Evolutionary conservation across 1,140 invertebrate genomes (phyloP), one percentile per base, ranked within the genome.

Genomic region (Procambarus clarkii): DNA sequence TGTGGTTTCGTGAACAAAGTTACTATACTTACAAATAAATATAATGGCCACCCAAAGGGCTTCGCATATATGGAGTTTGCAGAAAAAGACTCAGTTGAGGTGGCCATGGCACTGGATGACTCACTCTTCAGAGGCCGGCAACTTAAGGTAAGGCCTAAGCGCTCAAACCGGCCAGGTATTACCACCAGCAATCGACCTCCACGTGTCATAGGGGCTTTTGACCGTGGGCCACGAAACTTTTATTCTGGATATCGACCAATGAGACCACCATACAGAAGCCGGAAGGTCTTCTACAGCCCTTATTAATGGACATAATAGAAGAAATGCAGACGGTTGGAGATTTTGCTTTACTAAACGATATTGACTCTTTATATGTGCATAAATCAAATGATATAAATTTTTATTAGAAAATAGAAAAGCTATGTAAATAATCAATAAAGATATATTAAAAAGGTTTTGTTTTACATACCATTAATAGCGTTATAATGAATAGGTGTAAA

Each of bases 41-140:
- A 97, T 95, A 98, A 98, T 95, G 98, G 99, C 0, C 98, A 99
- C 95, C 99, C 99, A 0, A 99, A 99, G 93, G 96, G 96, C 24
- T 99, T 99, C 96, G 99, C 99, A 0, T 99, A 99, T 94, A 98
- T 99, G 94, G 99, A 99, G 95, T 99, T 99, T 96, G 97, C 97
- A 24, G 98, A 99, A 93, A 97, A 98, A 95, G 99, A 99, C 94
- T 98, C 98, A 93, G 98, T 99, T 77, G 97, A 98, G 94, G 99
- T 98, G 86, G 98, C 99, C 18, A 97, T 99, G 96, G 98, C 98
- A 77, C 97, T 99, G 96, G 98, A 99, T 94, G 99, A 99, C 93
- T 99, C 98, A 88, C 96, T 99, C 94, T 99, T 99, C 94, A 96
- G 98, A 95, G 99, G 99, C 77, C 96, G 99, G 94, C 99, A 99